These are phyloP conservation scores for Trichechus manatus DNA, from an alignment of 2,113 vertebrate species.

Conservation along the genomic window DNA sequence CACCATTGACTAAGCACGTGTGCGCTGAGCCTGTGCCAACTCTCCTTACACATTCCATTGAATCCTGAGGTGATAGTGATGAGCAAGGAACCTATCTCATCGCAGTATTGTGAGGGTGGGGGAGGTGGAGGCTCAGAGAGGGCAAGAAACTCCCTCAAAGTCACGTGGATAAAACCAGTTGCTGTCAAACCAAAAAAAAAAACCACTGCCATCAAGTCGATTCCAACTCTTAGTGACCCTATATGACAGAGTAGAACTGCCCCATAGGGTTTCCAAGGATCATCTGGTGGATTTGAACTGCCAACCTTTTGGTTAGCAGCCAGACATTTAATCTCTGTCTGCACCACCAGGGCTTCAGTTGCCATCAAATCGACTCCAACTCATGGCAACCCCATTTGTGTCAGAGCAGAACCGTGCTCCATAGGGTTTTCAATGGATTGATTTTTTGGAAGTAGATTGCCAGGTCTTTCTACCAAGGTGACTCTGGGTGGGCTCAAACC, in stretches of 20 bases:
- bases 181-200: too few species aligned
- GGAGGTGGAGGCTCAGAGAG: not conserved
- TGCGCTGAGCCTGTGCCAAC: not conserved
- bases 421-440: not conserved
- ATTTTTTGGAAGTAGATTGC: not conserved
- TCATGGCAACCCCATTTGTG: not conserved
- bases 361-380: not conserved
- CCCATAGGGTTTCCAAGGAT: too few species aligned
- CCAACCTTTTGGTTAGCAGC: too few species aligned
- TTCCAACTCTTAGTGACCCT: too few species aligned
- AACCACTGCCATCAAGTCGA: too few species aligned
- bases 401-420: not conserved
- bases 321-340: too few species aligned
- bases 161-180: not conserved
- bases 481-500: not conserved
- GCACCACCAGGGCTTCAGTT: not conserved
- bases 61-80: not conserved
- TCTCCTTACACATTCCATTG: accelerated
- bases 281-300: too few species aligned
- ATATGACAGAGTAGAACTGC: too few species aligned
- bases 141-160: not conserved
- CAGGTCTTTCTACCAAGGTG: not conserved
- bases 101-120: not conserved
- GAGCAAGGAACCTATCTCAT: not conserved
- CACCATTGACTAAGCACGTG: accelerated